A percentile compares a stretch with the other conserved stretches of the same genome.
Conservation (phyloP, 2,888 invertebrate species). For the Chironomus riparius region DNA sequence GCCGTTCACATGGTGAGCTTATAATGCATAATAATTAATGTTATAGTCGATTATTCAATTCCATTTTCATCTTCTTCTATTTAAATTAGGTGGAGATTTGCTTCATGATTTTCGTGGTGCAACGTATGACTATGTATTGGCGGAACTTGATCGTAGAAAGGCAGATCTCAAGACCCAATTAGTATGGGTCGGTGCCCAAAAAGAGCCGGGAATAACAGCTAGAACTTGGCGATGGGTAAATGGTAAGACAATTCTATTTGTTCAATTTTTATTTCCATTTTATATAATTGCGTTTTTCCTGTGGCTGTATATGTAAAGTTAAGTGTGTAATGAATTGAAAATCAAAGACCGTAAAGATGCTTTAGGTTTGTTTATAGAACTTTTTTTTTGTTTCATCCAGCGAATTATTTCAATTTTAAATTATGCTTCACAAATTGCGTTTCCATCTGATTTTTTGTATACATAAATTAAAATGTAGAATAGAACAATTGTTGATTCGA, state of each 20-base stretch:
- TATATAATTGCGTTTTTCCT: background rate
- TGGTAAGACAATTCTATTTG: conserved; percentile 45
- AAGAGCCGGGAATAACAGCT: conserved; percentile 73
- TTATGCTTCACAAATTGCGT: background rate
- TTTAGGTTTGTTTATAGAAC: background rate
- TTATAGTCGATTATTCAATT: background rate
- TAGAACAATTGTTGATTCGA: too few relatives aligned
- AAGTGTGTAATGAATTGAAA: background rate
- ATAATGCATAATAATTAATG: background rate
- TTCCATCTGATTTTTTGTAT: background rate
- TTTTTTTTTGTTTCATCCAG: background rate
- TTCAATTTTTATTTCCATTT: background rate
- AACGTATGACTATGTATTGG: conserved; percentile 48
- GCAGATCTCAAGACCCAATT: conserved; percentile 71
- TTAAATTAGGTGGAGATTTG: conserved; percentile 38
- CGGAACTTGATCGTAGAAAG: conserved; percentile 73
- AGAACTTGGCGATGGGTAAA: conserved; percentile 86
- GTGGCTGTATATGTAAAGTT: background rate
- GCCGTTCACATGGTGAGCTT: conserved; percentile 57
- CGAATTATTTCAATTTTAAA: background rate
- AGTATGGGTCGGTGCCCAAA: conserved; percentile 86
- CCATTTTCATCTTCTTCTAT: background rate
- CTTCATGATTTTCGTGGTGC: conserved; percentile 41
- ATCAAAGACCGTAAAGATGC: background rate
- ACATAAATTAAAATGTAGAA: too few relatives aligned